Evolutionary conservation across 92 coral and sea anemone genomes (phyloP), one percentile per base, ranked within the genome.

Genomic region (Diadumene lineata): DNA sequence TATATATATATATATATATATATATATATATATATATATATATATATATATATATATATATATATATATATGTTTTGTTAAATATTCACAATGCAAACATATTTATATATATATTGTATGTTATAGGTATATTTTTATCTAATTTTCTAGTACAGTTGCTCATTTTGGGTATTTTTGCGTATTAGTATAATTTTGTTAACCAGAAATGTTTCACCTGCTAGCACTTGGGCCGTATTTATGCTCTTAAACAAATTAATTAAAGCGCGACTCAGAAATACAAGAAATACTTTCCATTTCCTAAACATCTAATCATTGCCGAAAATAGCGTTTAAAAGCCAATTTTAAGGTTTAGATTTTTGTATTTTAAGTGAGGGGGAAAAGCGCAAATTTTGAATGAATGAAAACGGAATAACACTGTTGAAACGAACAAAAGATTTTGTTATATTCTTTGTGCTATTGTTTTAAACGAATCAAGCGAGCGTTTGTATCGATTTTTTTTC

Each of bases 101-200:
- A n/a, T n/a, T n/a, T n/a, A n/a, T n/a, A n/a, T n/a, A n/a, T n/a
- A n/a, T n/a, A n/a, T n/a, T n/a, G n/a, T n/a, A n/a, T n/a, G n/a
- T n/a, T n/a, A n/a, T 53, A 13, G 24, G 58, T 53, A 9, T 53
- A 53, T 53, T 53, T 23, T 53, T 15, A 53, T 53, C 24, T 53
- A 53, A 53, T 53, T 3, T 53, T 53, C 2, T 44, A 21, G 19
- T 9, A 53, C 4, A 16, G 58, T 53, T 53, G 19, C 24, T 53
- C 24, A 9, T 53, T 53, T 53, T 53, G 4, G 58, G 21, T 2
- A 23, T 21, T 53, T 53, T 15, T 2, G 58, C 19, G 19, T 53
- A 53, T 53, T 53, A 44, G 51, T 44, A 8, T 53, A 53, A 53
- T 53, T 53, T 53, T 53, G 58, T 53, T 13, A 53, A 53, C 19